Base-by-base conservation (phyloP, 2,888 invertebrate genomes). In the Microctonus hyperodae region DNA sequence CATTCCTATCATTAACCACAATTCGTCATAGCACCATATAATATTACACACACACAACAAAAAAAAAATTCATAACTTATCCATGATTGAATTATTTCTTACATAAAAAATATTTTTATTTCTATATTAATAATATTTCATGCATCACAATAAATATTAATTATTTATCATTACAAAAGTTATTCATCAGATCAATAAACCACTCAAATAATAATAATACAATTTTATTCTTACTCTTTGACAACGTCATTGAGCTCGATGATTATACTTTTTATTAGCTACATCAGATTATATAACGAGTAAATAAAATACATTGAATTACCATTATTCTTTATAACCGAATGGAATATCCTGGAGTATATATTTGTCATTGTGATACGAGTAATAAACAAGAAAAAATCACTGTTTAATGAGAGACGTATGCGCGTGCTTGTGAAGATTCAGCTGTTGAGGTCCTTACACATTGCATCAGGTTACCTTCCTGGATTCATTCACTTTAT, bases 401-500 rank as follows among this genome's bases (percentile, higher is more conserved):
- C 11, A 7, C 28, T 7, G 3, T 28, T 55, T 20, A 69, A 61
- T 25, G 62, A 67, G 57, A 50, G 60, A 57, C 25, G 23, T 58
- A 31, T 66, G 64, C 69, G 68, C 70, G 69, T 64, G 75, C 72
- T 72, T 69, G 74, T 50, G n/a, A n/a, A n/a, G n/a, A n/a, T n/a
- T n/a, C n/a, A n/a, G n/a, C 44, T 25, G 40, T 10, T 56, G 50
- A 68, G 61, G 71, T 63, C 73, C 75, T 76, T 73, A 73, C 74
- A 74, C 74, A n/a, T n/a, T 73, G 76, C 75, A 73, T 77, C 77
- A 73, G 70, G 70, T 77, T 76, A 77, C 76, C 77, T 77, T 77
- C 76, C 77, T 73, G 77, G 75, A 74, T 77, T 77, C 77, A 75
- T 76, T 75, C 74, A 75, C 74, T 74, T 73, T 71, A n/a, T n/a